Evolutionary conservation across 1,140 invertebrate species (phyloP).

Genomic region (Delia radicum): DNA sequence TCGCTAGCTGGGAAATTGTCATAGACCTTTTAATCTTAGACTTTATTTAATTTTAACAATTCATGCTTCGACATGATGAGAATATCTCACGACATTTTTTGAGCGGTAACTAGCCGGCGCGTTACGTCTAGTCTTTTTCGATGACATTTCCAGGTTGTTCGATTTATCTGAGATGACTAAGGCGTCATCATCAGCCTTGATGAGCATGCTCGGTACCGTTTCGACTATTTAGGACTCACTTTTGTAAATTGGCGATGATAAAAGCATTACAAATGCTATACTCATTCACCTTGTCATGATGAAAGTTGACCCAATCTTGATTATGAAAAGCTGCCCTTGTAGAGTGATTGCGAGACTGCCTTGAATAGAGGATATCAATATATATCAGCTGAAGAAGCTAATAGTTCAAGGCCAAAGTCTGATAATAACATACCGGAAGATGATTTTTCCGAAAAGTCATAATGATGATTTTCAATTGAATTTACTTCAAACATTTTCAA

Average conservation of each 20-base stretch:
- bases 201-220: background rate
- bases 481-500: too few relatives aligned
- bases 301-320: constrained; percentile 20
- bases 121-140: constrained; percentile 8
- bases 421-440: background rate
- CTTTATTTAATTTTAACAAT: too few relatives aligned
- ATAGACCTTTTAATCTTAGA: too few relatives aligned
- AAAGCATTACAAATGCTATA: constrained; percentile 2
- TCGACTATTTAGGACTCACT: constrained; percentile 8
- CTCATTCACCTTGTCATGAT: constrained; percentile 12
- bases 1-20: too few relatives aligned
- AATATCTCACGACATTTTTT: too few relatives aligned
- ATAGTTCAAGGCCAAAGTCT: too few relatives aligned
- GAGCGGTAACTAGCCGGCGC: too few relatives aligned
- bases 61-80: too few relatives aligned
- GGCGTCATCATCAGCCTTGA: background rate
- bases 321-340: constrained; percentile 5
- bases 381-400: background rate
- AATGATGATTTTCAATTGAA: too few relatives aligned
- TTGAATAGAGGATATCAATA: constrained; percentile 9
- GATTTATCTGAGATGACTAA: background rate
- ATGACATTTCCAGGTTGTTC: background rate
- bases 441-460: background rate
- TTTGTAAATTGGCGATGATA: constrained; percentile 3
- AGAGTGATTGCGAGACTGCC: background rate